Base-by-base conservation (phyloP, 2,888 invertebrate species). In the Dicyrtoma fusca region DNA sequence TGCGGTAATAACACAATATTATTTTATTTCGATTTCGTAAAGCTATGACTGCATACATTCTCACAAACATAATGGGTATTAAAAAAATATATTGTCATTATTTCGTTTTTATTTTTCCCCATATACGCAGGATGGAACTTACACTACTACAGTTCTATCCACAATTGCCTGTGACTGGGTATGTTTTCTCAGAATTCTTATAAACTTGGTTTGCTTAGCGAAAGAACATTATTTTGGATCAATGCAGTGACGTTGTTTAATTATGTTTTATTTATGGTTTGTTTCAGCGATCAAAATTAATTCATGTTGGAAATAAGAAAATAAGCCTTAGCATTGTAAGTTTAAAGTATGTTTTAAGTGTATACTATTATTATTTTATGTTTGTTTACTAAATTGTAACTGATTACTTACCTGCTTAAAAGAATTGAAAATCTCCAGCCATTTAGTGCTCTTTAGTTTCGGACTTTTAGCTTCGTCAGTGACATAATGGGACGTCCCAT, bases 1-100 rank as follows among this genome's bases (percentile, higher is more conserved):
- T 84, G 94, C 77, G 11, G 79, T 77, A 72, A 74, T 49, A 44
- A 45, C 21, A 23, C 3, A 44, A 44, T 44, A 44, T 44, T 44
- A 11, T 44, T 44, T 44, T 44, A 13, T 10, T 44, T 44, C 45
- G 45, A n/a, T n/a, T n/a, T n/a, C n/a, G n/a, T n/a, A n/a, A n/a
- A n/a, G n/a, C n/a, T n/a, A n/a, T n/a, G n/a, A n/a, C n/a, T n/a
- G n/a, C n/a, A n/a, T n/a, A n/a, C n/a, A n/a, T n/a, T n/a, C n/a
- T n/a, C n/a, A n/a, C n/a, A n/a, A n/a, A n/a, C n/a, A n/a, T n/a
- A n/a, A n/a, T n/a, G n/a, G 8, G 13, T 10, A 44, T 44, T 8
- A 44, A 44, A 13, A 8, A 44, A 44, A 11, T 44, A 44, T 53
- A 49, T 26, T 63, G 57, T 51, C 53, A 26, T 51, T 44, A 13